Conservation (phyloP, 2,888 invertebrate species). For the Pilophorus perplexus region DNA sequence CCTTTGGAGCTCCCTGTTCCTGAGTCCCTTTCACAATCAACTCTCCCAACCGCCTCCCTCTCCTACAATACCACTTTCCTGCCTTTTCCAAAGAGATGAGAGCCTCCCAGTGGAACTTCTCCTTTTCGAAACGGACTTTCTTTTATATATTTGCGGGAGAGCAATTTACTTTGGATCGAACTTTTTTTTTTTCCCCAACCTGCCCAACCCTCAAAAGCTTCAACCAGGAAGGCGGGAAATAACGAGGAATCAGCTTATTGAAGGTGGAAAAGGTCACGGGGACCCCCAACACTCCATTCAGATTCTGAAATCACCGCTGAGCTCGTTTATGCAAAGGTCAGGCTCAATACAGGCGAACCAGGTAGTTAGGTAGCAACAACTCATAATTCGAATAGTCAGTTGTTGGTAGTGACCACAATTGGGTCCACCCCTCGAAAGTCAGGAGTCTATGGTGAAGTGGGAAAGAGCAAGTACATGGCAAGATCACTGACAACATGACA, state of each 20-base stretch:
- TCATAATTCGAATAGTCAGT: too few relatives aligned
- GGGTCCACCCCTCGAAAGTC: too few relatives aligned
- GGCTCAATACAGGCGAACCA: too few relatives aligned
- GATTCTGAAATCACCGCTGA: background rate
- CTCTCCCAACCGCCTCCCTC: background rate
- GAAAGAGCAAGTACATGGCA: too few relatives aligned
- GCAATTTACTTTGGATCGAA: background rate
- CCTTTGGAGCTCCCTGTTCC: background rate
- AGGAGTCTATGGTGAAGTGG: too few relatives aligned
- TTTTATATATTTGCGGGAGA: background rate
- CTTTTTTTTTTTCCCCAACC: background rate
- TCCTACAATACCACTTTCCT: background rate
- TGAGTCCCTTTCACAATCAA: too few relatives aligned
- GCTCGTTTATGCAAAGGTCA: too few relatives aligned
- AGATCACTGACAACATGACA: too few relatives aligned
- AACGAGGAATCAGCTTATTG: background rate
- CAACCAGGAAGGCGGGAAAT: background rate
- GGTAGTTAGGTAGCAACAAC: too few relatives aligned
- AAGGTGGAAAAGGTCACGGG: background rate
- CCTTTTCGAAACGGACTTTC: too few relatives aligned
- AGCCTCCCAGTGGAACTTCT: too few relatives aligned
- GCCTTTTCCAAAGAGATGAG: background rate
- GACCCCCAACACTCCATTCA: background rate
- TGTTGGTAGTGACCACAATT: too few relatives aligned
- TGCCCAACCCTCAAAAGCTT: background rate